Evolutionary conservation across 2,888 invertebrate genomes (phyloP), one percentile per base, ranked within the genome.

Genomic region (Stenolophus ochropezus): DNA sequence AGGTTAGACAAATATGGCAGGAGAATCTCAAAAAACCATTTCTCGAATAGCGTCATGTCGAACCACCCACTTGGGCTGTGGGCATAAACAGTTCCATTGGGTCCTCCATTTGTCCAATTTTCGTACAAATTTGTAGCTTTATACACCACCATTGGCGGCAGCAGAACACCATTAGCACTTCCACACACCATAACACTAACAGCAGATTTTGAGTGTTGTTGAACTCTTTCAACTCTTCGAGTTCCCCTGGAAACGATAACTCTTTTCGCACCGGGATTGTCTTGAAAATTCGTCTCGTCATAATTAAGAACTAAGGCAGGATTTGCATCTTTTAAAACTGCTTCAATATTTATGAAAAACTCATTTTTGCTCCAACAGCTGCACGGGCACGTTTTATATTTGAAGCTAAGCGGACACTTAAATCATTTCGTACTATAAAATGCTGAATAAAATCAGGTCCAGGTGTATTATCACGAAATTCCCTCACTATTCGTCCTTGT

Each of bases 201-300:
- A 6, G 85, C 82, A n/a, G 84, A 82, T 83, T 87, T 87, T 1
- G 86, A 84, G 20, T 80, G 82, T 76, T 88, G 85, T 23, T 58
- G 58, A 11, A 88, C 84, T 42, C 85, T 75, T 82, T 87, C 86
- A 11, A 86, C 85, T 83, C 88, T 85, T 75, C 87, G 87, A 2
- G 74, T 79, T 14, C 86, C 87, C 74, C 86, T 83, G 69, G 86
- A 85, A 14, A 83, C 82, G 25, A 88, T 79, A 11, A 86, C 84
- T 80, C 85, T 87, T 82, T 85, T 85, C 18, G 83, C 82, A 1
- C 87, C 88, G 53, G 87, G 87, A 73, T 89, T 87, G 82, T 88
- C 88, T 6, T 85, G 82, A 4, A 89, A 82, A 77, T 87, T 87
- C 1, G 87, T 88, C 82, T 88, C 87, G 82, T 88, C 87, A 84